Conservation (phyloP, 2,797 vertebrate species). For the Catharus ustulatus region DNA sequence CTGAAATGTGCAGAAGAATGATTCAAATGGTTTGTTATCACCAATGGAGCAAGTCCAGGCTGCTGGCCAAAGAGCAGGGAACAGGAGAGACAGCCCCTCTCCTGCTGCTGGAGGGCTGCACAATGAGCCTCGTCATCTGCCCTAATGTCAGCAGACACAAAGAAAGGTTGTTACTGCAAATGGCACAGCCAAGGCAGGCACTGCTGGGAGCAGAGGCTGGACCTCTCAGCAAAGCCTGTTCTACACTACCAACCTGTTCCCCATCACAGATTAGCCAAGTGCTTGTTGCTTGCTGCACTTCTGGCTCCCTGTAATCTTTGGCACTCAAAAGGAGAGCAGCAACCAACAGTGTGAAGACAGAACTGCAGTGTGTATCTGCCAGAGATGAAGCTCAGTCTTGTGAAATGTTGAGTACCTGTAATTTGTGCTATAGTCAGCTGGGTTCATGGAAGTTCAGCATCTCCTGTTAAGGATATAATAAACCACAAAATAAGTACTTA, state of each 20-base stretch:
- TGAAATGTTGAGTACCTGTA: neutral
- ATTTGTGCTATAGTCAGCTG: neutral
- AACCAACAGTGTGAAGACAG: neutral
- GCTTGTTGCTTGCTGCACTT: neutral
- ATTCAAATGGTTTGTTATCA: neutral
- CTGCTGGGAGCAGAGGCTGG: neutral
- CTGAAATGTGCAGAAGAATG: neutral
- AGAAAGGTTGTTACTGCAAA: neutral
- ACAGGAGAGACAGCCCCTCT: neutral
- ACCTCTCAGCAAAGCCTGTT: neutral
- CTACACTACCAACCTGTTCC: neutral
- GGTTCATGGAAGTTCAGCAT: neutral
- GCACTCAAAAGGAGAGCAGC: neutral
- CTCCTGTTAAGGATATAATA: neutral
- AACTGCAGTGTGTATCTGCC: neutral
- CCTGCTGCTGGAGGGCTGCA: neutral
- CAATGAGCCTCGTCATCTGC: neutral
- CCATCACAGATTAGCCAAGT: neutral
- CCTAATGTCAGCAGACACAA: neutral
- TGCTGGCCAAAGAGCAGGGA: neutral
- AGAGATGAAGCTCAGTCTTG: neutral
- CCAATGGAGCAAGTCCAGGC: neutral
- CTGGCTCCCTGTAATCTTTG: rapidly evolving
- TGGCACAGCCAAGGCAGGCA: neutral
- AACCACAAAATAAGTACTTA: neutral